Evolutionary conservation across 2,888 invertebrate species (phyloP).

Genomic region (Nomada ruficornis): DNA sequence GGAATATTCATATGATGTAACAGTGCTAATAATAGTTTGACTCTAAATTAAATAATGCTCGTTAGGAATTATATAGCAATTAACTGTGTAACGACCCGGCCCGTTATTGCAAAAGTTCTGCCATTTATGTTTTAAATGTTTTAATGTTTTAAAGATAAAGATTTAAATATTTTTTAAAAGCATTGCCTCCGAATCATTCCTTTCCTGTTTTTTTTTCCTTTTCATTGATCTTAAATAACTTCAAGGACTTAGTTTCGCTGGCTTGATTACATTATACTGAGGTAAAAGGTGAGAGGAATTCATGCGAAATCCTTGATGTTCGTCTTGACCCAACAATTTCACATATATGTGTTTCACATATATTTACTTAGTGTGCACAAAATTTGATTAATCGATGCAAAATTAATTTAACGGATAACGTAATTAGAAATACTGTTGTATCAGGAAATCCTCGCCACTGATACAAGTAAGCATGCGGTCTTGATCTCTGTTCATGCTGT

Average conservation of each 20-base stretch:
- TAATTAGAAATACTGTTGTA: background rate
- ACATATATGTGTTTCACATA: background rate
- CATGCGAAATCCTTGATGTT: background rate
- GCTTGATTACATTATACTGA: slow-evolving; percentile 4
- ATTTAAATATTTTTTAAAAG: background rate
- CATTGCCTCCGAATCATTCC: background rate
- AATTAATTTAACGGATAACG: background rate
- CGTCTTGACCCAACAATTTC: slow-evolving; percentile 1
- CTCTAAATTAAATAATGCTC: background rate
- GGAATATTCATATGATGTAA: background rate
- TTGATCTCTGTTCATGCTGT: background rate
- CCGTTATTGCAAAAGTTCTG: no score
- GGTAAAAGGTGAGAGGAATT: slow-evolving; percentile 24
- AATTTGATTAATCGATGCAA: background rate
- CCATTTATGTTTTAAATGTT: background rate
- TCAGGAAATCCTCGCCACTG: background rate
- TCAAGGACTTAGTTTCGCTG: slow-evolving; percentile 22
- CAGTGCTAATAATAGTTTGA: background rate
- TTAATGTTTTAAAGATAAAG: background rate
- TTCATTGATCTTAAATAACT: slow-evolving; percentile 11
- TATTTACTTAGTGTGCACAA: background rate
- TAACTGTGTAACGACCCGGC: no score
- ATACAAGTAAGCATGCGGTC: background rate
- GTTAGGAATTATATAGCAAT: no score
- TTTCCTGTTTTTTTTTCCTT: background rate